phyloP scores from a whole-genome alignment of 1,140 invertebrate species.

The Medauroidea extradentata region DNA sequence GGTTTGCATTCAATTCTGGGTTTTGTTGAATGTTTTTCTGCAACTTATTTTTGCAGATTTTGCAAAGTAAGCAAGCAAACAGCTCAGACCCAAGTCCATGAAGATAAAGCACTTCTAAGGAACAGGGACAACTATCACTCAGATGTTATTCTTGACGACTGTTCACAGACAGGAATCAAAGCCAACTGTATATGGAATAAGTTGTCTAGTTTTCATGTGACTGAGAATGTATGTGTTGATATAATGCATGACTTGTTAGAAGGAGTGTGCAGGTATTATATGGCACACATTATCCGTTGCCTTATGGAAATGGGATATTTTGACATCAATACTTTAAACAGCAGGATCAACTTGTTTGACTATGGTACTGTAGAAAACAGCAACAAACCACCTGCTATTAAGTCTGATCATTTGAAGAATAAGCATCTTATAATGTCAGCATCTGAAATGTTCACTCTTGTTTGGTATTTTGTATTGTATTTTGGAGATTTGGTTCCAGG shows the following conservation, averaged over 20 bases:
- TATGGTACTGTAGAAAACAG: conserved; percentile 22
- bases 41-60: no score
- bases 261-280: conserved; percentile 29
- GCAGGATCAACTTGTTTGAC: conserved; percentile 21
- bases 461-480: conserved; percentile 23
- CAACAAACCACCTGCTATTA: conserved; percentile 26
- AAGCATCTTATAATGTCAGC: conserved; percentile 25
- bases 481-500: conserved; percentile 25
- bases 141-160: conserved; percentile 14
- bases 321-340: conserved; percentile 28
- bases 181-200: conserved; percentile 18
- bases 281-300: conserved; percentile 21
- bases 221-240: conserved; percentile 25
- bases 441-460: conserved; percentile 29
- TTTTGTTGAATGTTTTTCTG: no score
- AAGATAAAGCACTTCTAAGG: conserved; percentile 22
- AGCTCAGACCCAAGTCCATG: conserved; percentile 11
- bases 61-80: no score
- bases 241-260: conserved; percentile 35
- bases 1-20: no score
- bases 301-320: conserved; percentile 28
- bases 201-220: conserved; percentile 28
- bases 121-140: conserved; percentile 19
- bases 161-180: conserved; percentile 15
- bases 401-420: conserved; percentile 17